A percentile compares a stretch with the other conserved stretches of the same genome.
Evolutionary conservation across 2,113 vertebrate species (phyloP).

Genomic region (Myotis brandtii): DNA sequence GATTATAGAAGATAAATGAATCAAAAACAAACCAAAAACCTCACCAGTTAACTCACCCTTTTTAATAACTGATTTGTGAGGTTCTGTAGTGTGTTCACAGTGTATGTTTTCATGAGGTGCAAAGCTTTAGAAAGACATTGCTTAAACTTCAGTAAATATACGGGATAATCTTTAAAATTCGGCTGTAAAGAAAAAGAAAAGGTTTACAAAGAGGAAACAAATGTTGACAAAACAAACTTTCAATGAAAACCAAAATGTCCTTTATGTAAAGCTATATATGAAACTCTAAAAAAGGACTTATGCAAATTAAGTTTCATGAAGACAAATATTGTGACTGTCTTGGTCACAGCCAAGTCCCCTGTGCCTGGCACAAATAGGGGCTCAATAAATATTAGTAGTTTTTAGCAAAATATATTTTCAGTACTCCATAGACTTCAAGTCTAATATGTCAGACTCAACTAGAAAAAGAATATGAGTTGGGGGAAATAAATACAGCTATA

Average conservation of each 20-base stretch:
- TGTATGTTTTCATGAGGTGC: slow-evolving; percentile 96
- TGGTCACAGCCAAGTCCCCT: neutral
- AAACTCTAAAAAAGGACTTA: neutral
- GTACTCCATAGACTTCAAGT: neutral
- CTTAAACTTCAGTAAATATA: slow-evolving; percentile 95
- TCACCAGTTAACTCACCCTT: slow-evolving; percentile 89
- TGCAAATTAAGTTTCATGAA: neutral
- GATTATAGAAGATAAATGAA: neutral
- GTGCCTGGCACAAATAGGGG: neutral
- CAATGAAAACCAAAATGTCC: slow-evolving; percentile 7
- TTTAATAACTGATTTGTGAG: slow-evolving; percentile 96
- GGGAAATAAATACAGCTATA: neutral
- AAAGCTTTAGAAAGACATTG: slow-evolving; percentile 98
- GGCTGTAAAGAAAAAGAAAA: slow-evolving; percentile 89
- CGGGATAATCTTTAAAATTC: slow-evolving; percentile 97
- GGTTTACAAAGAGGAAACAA: slow-evolving; percentile 54
- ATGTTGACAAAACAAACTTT: slow-evolving; percentile 13
- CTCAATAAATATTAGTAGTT: neutral
- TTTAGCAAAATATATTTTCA: slow-evolving; percentile 25
- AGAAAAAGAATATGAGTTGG: neutral
- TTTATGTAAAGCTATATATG: slow-evolving; percentile 9
- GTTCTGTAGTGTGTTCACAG: slow-evolving; percentile 95
- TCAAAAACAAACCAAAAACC: neutral
- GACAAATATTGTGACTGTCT: neutral
- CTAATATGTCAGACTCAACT: neutral